Base-by-base conservation (phyloP, 2,888 invertebrate genomes). In the Tenthredo amoena region DNA sequence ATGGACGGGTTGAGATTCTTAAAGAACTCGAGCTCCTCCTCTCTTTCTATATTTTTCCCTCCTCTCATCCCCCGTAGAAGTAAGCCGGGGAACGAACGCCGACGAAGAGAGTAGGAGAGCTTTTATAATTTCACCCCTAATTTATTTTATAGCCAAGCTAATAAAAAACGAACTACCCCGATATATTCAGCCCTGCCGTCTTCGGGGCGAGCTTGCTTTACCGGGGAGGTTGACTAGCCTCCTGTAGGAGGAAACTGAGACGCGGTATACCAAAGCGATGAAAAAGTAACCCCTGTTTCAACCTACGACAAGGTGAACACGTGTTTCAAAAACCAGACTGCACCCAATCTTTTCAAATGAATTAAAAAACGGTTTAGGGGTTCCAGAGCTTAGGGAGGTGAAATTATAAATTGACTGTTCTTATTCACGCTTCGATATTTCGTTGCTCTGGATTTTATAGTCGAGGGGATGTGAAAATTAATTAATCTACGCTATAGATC, bases 81-180 rank as follows among this genome's bases (percentile, higher is more conserved):
- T 34, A n/a, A 26, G n/a, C 26, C 26, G 18, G 12, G 21, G 65
- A 40, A 71, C 31, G 12, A 84, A 34, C 40, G 50, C 21, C 71
- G 68, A 65, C 82, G 21, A 40, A 50, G 71, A 62, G 34, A 58
- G 47, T 71, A 47, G 50, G 83, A 72, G 74, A 74, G 85, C 87
- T 87, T 89, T 89, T 88, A 89, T 90, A 89, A 91, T 91, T 91
- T 90, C 88, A 90, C 88, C 88, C 90, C 87, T 89, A 90, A 90
- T 90, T 90, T 90, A 90, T 89, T 89, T 90, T 88, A 87, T 88
- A 87, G 86, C 87, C 85, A 79, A 76, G 88, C 89, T 89, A 89
- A 91, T 90, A 91, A 90, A 91, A 91, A 88, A 87, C 84, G 68
- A 82, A 87, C 71, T 68, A 72, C 65, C 81, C 31, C 86, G 81